These are phyloP conservation scores for Saguinus midas DNA, from an alignment of 2,113 vertebrate genomes.

Conservation along the genomic window DNA sequence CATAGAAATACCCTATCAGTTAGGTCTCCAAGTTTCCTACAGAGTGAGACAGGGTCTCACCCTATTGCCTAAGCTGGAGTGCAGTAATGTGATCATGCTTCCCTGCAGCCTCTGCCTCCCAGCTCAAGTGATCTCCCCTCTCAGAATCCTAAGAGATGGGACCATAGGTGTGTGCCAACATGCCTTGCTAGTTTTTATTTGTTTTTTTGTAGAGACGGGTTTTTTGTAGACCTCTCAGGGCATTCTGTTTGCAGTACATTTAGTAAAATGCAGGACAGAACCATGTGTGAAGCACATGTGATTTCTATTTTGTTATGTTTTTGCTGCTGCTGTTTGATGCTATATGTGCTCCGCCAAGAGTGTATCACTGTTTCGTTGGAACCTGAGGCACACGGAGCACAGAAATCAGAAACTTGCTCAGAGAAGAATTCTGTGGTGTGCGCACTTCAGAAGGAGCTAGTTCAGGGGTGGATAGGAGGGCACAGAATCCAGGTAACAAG, in stretches of 20 bases:
- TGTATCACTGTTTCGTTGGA: not conserved
- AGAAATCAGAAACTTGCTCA: not conserved
- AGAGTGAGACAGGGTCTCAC: not conserved
- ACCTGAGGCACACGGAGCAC: not conserved
- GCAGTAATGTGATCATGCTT: no score
- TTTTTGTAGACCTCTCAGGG: not conserved
- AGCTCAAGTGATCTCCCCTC: no score
- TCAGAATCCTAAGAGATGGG: no score
- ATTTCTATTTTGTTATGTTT: no score
- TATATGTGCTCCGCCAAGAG: fast-evolving
- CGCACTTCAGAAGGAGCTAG: not conserved
- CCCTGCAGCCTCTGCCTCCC: no score
- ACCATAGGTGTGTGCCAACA: no score
- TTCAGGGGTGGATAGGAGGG: no score
- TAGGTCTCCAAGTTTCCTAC: not conserved
- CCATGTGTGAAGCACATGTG: no score
- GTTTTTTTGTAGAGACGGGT: no score
- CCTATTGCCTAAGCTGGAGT: no score
- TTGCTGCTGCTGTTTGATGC: not conserved
- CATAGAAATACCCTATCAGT: not conserved
- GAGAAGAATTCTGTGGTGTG: not conserved
- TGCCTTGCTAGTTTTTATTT: no score
- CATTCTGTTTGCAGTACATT: no score
- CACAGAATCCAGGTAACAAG: not conserved
- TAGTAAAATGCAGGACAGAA: not conserved